Evolutionary conservation across 2,888 invertebrate species (phyloP), one percentile per base, ranked within the genome.

Genomic region (Cyclophora punctaria): DNA sequence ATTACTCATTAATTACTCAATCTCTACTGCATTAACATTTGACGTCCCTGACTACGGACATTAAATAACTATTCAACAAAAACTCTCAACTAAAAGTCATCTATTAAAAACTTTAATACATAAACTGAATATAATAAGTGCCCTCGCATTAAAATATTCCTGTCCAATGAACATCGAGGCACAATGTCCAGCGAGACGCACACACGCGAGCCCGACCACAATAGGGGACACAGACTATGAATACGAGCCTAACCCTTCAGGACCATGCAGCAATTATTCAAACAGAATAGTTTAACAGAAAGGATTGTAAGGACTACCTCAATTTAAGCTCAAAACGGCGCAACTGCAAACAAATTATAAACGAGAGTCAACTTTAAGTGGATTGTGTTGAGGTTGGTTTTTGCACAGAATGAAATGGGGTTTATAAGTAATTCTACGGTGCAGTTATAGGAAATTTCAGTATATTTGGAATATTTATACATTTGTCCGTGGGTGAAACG

Each of bases 221-320:
- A 78, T 78, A 73, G 69, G 69, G 76, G 81, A 80, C 80, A 52
- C 79, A 78, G 73, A 74, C 76, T 83, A 81, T 83, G 85, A 86
- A 85, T 83, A 85, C 81, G 78, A 20, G 71, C 81, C 78, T 78
- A 79, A 87, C 87, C 87, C 87, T 87, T 87, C 88, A 83, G 76
- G 85, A 86, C 87, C 89, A 85, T 71, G 81, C 88, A 83, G 85
- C 89, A 89, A 89, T 89, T 89, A 89, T 89, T 89, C 89, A 89
- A 87, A 89, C 80, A 88, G 89, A 88, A 88, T 88, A 87, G 88
- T 87, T 87, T 86, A 88, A 82, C 84, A 86, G 88, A 88, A 88
- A 88, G 88, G 88, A 88, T 86, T 88, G 83, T 81, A 75, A 81
- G 83, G 75, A 78, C 75, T 7, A 37, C 47, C 37, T 48, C 52